Evolutionary conservation across 2,888 invertebrate genomes (phyloP).

Genomic region (Apotomis turbidana): DNA sequence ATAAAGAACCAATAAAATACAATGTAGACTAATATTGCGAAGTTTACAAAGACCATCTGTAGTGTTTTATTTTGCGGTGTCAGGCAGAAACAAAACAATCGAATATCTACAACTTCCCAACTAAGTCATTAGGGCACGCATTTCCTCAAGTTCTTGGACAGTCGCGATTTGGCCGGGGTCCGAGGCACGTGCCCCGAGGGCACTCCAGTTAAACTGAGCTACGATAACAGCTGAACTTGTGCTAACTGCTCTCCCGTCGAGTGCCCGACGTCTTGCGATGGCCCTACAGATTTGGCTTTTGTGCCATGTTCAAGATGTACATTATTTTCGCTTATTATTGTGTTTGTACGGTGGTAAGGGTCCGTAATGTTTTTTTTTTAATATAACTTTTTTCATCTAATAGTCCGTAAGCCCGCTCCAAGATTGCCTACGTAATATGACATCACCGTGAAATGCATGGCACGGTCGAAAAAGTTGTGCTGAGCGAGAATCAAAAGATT

Average conservation of each 20-base stretch:
- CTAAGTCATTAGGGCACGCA: conserved; percentile 29
- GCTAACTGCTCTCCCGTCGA: conserved; percentile 70
- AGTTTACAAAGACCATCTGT: no score
- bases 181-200: conserved; percentile 69
- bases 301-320: conserved; percentile 40
- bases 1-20: no score
- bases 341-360: not conserved
- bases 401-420: no score
- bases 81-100: not conserved
- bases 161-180: conserved; percentile 64
- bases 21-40: no score
- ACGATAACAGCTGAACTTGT: conserved; percentile 66
- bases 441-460: no score
- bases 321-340: conserved; percentile 8
- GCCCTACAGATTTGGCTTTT: conserved; percentile 64
- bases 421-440: no score
- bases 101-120: conserved; percentile 6
- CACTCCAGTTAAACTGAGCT: conserved; percentile 58
- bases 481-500: no score
- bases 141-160: conserved; percentile 10
- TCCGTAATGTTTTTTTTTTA: no score
- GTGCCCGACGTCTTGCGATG: conserved; percentile 60
- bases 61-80: no score
- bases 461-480: no score
- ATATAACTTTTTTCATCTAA: no score